Percentiles rank a stretch among this genome's conserved stretches.
Conservation (phyloP, 2,113 vertebrate species). For the Callipepla squamata region DNA sequence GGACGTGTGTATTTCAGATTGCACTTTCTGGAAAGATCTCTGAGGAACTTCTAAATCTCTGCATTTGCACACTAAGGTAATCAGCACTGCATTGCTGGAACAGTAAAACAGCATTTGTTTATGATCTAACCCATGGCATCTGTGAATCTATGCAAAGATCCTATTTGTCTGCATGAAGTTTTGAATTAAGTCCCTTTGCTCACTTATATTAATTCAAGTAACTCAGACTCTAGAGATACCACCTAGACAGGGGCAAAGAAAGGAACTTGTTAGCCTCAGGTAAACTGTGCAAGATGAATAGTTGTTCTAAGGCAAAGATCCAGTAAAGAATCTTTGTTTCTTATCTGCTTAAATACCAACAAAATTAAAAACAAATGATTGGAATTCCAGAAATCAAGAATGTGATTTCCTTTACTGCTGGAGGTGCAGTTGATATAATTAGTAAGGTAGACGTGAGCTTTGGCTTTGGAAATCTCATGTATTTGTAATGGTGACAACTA, state of each 20-base stretch:
- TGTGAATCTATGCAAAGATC: not conserved
- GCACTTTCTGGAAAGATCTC: not conserved
- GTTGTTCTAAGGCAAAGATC: slow-evolving; percentile 44
- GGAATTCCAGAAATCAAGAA: slow-evolving; percentile 57
- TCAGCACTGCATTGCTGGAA: not conserved
- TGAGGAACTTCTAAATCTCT: not conserved
- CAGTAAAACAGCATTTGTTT: not conserved
- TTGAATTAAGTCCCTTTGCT: slow-evolving; percentile 2
- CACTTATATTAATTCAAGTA: not conserved
- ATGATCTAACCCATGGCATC: not conserved
- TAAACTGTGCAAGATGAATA: not conserved
- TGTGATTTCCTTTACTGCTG: slow-evolving; percentile 22
- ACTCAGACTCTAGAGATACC: not conserved
- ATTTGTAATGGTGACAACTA: not conserved
- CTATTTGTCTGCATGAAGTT: not conserved
- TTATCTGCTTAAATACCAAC: slow-evolving; percentile 55
- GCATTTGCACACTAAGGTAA: not conserved
- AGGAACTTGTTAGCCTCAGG: slow-evolving; percentile 47
- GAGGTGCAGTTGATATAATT: slow-evolving; percentile 13
- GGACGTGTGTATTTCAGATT: not conserved
- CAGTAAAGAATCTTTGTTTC: slow-evolving; percentile 51
- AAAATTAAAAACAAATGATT: slow-evolving; percentile 58
- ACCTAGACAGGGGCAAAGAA: slow-evolving; percentile 57
- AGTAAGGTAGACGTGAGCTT: not conserved
- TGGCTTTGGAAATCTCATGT: slow-evolving; percentile 3